Base-by-base conservation (phyloP, 2,797 vertebrate genomes). In the Pelochelys cantorii region DNA sequence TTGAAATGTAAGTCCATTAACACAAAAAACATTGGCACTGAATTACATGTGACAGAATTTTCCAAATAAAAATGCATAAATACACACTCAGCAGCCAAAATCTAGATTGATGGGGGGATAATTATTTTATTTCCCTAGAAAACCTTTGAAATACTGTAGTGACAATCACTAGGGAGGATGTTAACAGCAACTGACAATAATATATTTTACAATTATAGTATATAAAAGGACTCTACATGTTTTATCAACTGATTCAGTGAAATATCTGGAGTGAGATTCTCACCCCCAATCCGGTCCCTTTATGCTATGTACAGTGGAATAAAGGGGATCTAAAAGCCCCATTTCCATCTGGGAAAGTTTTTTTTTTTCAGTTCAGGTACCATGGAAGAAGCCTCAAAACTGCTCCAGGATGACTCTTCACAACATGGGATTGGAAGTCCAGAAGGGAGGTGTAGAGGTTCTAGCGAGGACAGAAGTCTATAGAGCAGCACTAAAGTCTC, bases 31-130 rank as follows among this genome's bases (percentile, higher is more conserved):
- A 71, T 3, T 90, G 34, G 17, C 78, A 68, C 22, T 68, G 14
- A 68, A 88, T 59, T 85, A 85, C 88, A 93, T 2, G 6, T 85
- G 54, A 90, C 4, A 62, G 53, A 71, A 2, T 89, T 94, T 86
- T 91, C 23, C 60, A 88, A 78, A 83, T 31, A 80, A 62, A 93
- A 87, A 75, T 48, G 1, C 6, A 11, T 78, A 37, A 86, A 81
- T 42, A 0, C n/a, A 91, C 59, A 52, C 0, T n/a, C 92, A 74
- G 71, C 1, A 22, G 31, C 5, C 55, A 1, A 95, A 85, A 88
- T 78, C 5, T 83, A 81, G 17, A 83, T 27, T 27, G 25, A 55
- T 13, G 52, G 6, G 0, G 0, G 10, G 14, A 10, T 81, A 77
- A 53, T 84, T 3, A 5, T 42, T 53, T 25, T 79, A 78, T 31